Percentiles rank a stretch among this genome's conserved stretches.
Evolutionary conservation across 2,113 vertebrate species (phyloP).

Genomic region (Uria aalge): DNA sequence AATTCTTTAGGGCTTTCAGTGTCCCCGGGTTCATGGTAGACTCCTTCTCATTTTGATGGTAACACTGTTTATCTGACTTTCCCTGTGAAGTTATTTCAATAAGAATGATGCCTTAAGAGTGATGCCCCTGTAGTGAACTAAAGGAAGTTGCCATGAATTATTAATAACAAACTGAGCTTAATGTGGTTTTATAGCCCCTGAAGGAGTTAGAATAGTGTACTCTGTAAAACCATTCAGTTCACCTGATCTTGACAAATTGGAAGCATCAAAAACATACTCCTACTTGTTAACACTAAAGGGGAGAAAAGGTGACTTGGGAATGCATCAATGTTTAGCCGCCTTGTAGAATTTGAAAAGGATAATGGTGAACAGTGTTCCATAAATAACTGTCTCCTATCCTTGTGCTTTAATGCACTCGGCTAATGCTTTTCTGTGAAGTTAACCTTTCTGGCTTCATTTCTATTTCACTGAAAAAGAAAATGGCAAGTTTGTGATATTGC

Average conservation of each 20-base stretch:
- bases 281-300: conserved; percentile 44
- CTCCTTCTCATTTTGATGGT: conserved; percentile 3
- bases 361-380: conserved; percentile 38
- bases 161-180: conserved; percentile 60
- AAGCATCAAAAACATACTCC: conserved; percentile 45
- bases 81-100: conserved; percentile 24
- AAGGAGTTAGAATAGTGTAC: conserved; percentile 37
- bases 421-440: conserved; percentile 43
- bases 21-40: not conserved
- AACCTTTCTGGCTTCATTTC: conserved; percentile 57
- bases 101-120: conserved; percentile 52
- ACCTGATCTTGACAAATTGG: conserved; percentile 72
- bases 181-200: conserved; percentile 56
- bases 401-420: not conserved
- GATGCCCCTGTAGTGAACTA: conserved; percentile 59
- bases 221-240: conserved; percentile 44
- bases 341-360: conserved; percentile 43
- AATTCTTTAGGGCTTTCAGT: not conserved
- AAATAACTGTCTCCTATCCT: conserved; percentile 50
- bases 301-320: conserved; percentile 46
- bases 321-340: conserved; percentile 42
- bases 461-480: conserved; percentile 12
- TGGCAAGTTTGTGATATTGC: conserved; percentile 12
- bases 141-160: conserved; percentile 68
- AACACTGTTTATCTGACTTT: conserved; percentile 33